Conservation (phyloP, 1,140 invertebrate species). For the Stegodyphus mimosarum region DNA sequence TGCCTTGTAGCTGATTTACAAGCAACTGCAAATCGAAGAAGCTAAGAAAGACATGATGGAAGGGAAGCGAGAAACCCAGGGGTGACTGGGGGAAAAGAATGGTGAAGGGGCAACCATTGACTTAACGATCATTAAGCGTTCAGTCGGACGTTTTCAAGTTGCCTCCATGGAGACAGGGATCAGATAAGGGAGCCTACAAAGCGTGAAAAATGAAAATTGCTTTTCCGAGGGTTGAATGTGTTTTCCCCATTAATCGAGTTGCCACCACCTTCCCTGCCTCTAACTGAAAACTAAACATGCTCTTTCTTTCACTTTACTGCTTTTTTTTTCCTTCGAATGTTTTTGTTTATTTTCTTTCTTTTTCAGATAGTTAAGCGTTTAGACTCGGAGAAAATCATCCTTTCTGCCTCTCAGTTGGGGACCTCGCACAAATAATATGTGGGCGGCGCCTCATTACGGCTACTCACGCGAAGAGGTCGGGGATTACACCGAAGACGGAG, state of each 20-base stretch:
- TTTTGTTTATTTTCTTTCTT: constrained; percentile 12
- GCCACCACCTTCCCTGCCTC: constrained; percentile 40
- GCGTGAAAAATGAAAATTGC: constrained; percentile 59
- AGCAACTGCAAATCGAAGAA: not conserved
- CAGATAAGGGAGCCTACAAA: constrained; percentile 51
- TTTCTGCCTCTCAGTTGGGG: not conserved
- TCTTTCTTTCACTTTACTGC: constrained; percentile 20
- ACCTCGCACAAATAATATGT: constrained; percentile 1
- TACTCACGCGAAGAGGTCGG: not conserved
- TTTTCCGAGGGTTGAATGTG: constrained; percentile 41
- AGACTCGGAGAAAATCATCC: constrained; percentile 5
- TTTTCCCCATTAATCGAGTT: constrained; percentile 53
- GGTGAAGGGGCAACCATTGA: constrained; percentile 8
- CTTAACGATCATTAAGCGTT: constrained; percentile 54
- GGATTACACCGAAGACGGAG: not conserved
- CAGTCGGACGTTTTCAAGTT: constrained; percentile 40
- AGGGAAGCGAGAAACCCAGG: not conserved
- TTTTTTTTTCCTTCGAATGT: not conserved
- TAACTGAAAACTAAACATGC: constrained; percentile 49
- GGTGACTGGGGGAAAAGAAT: not conserved
- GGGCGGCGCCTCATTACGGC: not conserved
- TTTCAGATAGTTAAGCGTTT: constrained; percentile 16
- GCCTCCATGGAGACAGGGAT: constrained; percentile 30
- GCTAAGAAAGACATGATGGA: not conserved
- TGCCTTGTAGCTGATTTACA: not conserved